Base-by-base conservation (phyloP, 1,140 invertebrate species). In the Formica selysi region DNA sequence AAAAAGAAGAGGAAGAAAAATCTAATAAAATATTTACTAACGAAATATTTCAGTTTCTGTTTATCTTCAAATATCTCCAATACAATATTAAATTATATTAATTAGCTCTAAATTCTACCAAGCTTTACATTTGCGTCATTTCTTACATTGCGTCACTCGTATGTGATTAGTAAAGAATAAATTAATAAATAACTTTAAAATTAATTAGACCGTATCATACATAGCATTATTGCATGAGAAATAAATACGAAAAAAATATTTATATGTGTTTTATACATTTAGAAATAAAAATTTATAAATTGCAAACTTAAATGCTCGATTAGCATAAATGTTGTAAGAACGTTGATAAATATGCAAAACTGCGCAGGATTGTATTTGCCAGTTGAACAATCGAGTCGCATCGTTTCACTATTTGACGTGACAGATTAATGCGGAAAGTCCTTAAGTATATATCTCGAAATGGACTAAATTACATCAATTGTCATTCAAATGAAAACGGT, bases 381-480 rank as follows among this genome's bases (percentile, higher is more conserved):
- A 13, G 13, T 59, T 26, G 67, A 41, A 44, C n/a, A 41, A 61
- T 48, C 7, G 19, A 19, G 64, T 38, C 41, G 61, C n/a, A 78
- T 78, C 73, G 6, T 67, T 68, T 67, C 13, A 41, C 29, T 29
- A 13, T 67, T 3, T 29, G 48, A 22, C 64, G 68, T 74, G 54
- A 74, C 51, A 29, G n/a, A 83, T 83, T 81, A 73, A 80, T 70
- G 48, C 78, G 54, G 11, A 16, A 57, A 32, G 29, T 73, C 1
- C 16, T 73, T 73, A 32, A 13, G 59, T 19, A 38, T 13, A 38
- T 32, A 36, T 76, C 59, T 59, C 57, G 54, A 51, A 84, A 76
- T 38, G 7, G 22, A 11, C 1, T 59, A 54, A 85, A 85, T 85
- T 44, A 78, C 6, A 16, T 51, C 44, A n/a, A 78, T 73, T 81